A percentile compares a stretch with the other conserved stretches of the same genome.
phyloP scores from a whole-genome alignment of 2,113 vertebrate species.

The Chloropsis cyanopogon region DNA sequence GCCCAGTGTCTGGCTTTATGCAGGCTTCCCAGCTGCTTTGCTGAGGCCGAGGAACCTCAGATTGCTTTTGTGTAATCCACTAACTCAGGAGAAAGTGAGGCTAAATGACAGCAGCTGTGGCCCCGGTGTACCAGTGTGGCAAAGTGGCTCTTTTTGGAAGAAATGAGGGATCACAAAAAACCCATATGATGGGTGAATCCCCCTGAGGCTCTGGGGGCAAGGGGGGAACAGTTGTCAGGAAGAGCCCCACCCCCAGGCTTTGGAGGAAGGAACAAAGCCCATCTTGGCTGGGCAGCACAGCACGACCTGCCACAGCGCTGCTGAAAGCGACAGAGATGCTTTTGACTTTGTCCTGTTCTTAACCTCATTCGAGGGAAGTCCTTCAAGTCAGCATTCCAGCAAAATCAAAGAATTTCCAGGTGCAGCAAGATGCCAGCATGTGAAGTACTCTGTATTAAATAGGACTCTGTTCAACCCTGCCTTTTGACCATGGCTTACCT shows the following conservation, averaged over 20 bases:
- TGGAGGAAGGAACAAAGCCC: constrained; percentile 48
- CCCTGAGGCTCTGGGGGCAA: background rate
- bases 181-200: constrained; percentile 34
- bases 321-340: background rate
- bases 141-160: background rate
- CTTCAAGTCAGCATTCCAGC: background rate
- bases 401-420: background rate
- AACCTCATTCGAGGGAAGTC: background rate
- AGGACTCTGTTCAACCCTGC: background rate
- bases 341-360: background rate
- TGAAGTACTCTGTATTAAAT: background rate
- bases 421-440: background rate
- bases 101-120: constrained; percentile 51
- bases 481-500: background rate
- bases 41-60: background rate
- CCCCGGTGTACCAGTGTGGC: background rate
- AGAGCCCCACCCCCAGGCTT: background rate
- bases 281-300: background rate
- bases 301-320: background rate
- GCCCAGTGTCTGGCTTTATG: background rate
- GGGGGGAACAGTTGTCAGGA: background rate
- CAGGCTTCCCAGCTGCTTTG: constrained; percentile 1
- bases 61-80: constrained; percentile 15
- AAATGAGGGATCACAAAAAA: constrained; percentile 11
- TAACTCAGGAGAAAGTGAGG: background rate